Conservation (phyloP, 2,113 vertebrate species). For the Haemorhous mexicanus region DNA sequence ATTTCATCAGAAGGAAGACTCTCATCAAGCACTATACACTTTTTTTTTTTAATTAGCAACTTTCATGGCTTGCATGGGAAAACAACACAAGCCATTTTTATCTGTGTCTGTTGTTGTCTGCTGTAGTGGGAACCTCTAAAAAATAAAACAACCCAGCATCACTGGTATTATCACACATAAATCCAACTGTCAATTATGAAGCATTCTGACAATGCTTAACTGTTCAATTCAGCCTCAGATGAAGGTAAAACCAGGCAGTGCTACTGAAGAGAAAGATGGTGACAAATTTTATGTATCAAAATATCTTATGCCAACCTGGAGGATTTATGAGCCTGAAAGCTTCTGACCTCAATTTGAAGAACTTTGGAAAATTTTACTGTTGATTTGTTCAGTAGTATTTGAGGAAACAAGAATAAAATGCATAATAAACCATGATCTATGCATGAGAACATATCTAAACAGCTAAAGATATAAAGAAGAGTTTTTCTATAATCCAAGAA, state of each 20-base stretch:
- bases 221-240: background rate
- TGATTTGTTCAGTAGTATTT: background rate
- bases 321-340: background rate
- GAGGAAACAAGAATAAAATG: background rate
- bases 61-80: background rate
- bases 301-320: background rate
- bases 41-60: background rate
- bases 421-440: background rate
- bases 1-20: background rate
- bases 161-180: background rate
- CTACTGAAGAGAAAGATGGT: background rate
- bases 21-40: background rate
- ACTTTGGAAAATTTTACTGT: background rate
- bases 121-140: background rate
- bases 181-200: background rate
- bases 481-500: background rate
- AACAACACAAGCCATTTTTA: background rate
- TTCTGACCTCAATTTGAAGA: background rate
- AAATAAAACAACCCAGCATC: background rate
- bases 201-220: background rate
- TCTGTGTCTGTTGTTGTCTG: background rate
- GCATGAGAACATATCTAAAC: background rate
- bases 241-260: background rate
- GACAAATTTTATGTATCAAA: background rate
- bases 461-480: background rate